Evolutionary conservation across 2,888 invertebrate species (phyloP).

Genomic region (Himalopsyche tibetana): DNA sequence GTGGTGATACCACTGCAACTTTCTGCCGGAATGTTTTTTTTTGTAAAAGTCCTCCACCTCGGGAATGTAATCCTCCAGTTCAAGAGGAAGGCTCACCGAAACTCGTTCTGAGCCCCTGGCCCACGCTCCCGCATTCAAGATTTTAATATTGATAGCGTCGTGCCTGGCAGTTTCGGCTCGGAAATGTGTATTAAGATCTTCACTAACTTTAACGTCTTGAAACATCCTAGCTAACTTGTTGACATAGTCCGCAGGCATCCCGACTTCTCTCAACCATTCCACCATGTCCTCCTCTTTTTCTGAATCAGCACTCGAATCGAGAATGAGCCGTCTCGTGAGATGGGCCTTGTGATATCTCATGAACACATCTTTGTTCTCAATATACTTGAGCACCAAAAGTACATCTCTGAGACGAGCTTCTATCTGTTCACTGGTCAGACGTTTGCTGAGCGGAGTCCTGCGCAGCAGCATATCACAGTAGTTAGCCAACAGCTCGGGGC

Average conservation of each 20-base stretch:
- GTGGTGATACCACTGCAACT: constrained; percentile 99
- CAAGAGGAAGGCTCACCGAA: constrained; percentile 96
- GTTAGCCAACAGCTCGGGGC: constrained; percentile 98
- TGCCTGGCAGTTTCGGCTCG: constrained; percentile 87
- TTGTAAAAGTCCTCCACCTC: constrained; percentile 99
- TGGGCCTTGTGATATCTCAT: constrained; percentile 99
- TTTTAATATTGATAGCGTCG: constrained; percentile 98
- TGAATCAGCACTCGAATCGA: constrained; percentile 98
- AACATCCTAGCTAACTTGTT: constrained; percentile 99
- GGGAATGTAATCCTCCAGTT: constrained; percentile 98
- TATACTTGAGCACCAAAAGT: constrained; percentile 97
- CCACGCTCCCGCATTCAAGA: constrained; percentile 99
- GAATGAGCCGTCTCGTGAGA: constrained; percentile 93
- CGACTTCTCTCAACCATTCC: constrained; percentile 97
- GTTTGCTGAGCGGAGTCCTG: constrained; percentile 96
- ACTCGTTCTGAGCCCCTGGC: constrained; percentile 95
- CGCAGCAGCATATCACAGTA: constrained; percentile 99
- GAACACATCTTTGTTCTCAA: constrained; percentile 99
- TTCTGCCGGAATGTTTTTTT: constrained; percentile 97
- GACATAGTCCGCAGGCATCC: constrained; percentile 99
- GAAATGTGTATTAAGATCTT: constrained; percentile 96
- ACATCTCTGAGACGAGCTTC: constrained; percentile 95
- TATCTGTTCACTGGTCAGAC: constrained; percentile 97
- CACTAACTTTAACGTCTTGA: constrained; percentile 98
- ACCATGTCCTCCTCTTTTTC: constrained; percentile 99